These are phyloP conservation scores for Mormyrops attenuatus DNA, from an alignment of 2,797 vertebrate species.

Conservation along the genomic window DNA sequence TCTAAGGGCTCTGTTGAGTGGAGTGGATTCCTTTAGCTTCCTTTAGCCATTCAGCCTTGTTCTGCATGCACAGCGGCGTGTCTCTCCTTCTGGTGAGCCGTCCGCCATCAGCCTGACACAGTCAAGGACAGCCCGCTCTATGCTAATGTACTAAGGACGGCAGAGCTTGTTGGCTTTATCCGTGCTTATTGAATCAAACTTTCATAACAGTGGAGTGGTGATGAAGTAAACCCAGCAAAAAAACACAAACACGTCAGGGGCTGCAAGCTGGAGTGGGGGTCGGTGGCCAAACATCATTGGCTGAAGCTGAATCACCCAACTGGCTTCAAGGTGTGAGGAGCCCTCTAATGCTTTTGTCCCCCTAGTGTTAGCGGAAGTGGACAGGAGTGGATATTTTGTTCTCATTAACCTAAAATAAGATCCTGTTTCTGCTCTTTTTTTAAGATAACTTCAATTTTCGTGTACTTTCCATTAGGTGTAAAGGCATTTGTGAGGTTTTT, in stretches of 20 bases:
- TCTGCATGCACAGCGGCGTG: constrained; percentile 43
- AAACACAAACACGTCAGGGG: not conserved
- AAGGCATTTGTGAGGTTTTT: not conserved
- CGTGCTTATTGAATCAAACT: not conserved
- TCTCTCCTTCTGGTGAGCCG: constrained; percentile 42
- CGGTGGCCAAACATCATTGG: not conserved
- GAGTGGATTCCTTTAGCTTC: constrained; percentile 57
- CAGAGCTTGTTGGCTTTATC: not conserved
- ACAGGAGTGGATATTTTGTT: not conserved
- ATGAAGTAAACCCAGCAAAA: not conserved
- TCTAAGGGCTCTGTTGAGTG: constrained; percentile 50
- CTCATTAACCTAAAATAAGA: not conserved
- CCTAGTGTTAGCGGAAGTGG: not conserved
- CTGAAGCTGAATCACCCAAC: not conserved
- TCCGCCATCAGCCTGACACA: constrained; percentile 47
- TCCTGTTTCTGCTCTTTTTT: not conserved
- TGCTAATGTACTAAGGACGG: constrained; percentile 21
- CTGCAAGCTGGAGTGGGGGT: no score
- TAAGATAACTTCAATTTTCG: constrained; percentile 35
- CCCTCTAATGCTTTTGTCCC: not conserved
- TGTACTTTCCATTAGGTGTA: not conserved
- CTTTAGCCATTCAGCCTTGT: constrained; percentile 33
- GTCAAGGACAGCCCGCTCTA: constrained; percentile 34
- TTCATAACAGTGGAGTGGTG: not conserved
- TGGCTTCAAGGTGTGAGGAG: not conserved